A percentile compares a stretch with the other conserved stretches of the same genome.
Evolutionary conservation across 2,888 invertebrate genomes (phyloP).

Genomic region (Cybosia mesomella): DNA sequence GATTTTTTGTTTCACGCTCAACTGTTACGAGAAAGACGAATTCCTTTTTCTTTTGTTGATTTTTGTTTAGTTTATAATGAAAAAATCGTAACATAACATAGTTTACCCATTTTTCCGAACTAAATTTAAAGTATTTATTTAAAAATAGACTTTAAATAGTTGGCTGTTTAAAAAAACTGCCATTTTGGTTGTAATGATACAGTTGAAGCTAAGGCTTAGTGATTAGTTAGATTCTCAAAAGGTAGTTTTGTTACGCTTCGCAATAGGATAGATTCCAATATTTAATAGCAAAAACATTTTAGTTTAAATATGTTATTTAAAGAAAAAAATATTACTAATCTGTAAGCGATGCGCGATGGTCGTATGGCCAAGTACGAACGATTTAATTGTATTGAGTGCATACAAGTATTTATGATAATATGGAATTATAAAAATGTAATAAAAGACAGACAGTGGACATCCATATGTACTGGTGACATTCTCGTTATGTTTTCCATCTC

Average conservation of each 20-base stretch:
- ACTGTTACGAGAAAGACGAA: slow-evolving; percentile 55
- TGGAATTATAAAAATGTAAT: slow-evolving; percentile 61
- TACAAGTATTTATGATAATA: slow-evolving; percentile 65
- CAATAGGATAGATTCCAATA: slow-evolving; percentile 74
- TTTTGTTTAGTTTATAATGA: slow-evolving; percentile 48
- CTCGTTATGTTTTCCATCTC: slow-evolving; percentile 59
- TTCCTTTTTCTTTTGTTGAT: slow-evolving; percentile 44
- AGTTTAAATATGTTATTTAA: slow-evolving; percentile 65
- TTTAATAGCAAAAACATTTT: slow-evolving; percentile 69
- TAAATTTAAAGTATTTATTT: slow-evolving; percentile 49
- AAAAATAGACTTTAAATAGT: slow-evolving; percentile 38
- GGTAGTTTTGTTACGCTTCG: slow-evolving; percentile 78
- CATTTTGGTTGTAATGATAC: slow-evolving; percentile 68
- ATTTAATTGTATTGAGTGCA: slow-evolving; percentile 69
- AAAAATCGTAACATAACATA: slow-evolving; percentile 36
- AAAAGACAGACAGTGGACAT: slow-evolving; percentile 66
- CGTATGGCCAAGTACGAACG: slow-evolving; percentile 55
- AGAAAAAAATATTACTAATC: slow-evolving; percentile 51
- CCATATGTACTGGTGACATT: slow-evolving; percentile 59
- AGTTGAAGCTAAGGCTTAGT: slow-evolving; percentile 74
- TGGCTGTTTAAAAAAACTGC: slow-evolving; percentile 54
- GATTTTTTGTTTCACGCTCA: slow-evolving; percentile 55
- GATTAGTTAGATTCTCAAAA: slow-evolving; percentile 80
- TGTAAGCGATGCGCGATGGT: slow-evolving; percentile 53
- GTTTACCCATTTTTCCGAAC: slow-evolving; percentile 38